phyloP scores from a whole-genome alignment of 2,888 invertebrate species.

The Epinotia demarniana region DNA sequence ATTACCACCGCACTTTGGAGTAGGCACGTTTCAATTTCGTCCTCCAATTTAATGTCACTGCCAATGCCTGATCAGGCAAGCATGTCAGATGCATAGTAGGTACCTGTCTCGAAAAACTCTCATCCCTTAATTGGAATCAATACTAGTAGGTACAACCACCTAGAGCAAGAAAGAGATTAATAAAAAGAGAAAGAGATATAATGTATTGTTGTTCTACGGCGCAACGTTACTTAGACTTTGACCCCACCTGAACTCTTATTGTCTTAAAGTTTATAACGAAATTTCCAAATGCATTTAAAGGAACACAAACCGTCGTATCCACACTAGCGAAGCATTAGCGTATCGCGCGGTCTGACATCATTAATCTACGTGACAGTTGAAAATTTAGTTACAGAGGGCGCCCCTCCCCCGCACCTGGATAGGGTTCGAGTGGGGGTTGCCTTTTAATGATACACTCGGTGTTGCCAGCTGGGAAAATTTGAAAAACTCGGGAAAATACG shows the following conservation, averaged over 20 bases:
- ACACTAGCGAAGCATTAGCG: conserved; percentile 78
- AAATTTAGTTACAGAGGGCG: conserved; percentile 85
- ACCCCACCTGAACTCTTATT: background rate
- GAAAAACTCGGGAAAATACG: conserved; percentile 12
- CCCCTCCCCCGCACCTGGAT: conserved; percentile 52
- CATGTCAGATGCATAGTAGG: background rate
- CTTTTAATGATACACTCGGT: conserved; percentile 28
- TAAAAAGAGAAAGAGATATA: background rate
- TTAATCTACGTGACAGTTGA: conserved; percentile 86
- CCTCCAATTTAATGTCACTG: background rate
- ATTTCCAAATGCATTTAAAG: conserved; percentile 10
- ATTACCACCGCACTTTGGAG: too few relatives aligned
- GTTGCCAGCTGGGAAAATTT: conserved; percentile 21
- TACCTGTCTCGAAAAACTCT: background rate
- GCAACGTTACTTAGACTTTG: background rate
- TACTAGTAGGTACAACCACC: background rate
- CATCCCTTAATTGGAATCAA: background rate
- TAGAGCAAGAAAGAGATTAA: background rate
- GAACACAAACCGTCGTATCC: conserved; percentile 62
- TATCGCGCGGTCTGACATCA: conserved; percentile 84
- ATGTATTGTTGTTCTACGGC: background rate
- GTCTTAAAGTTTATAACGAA: background rate
- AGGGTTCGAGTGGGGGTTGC: conserved; percentile 25
- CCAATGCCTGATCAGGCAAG: background rate
- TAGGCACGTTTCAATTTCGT: background rate